A percentile compares a stretch with the other conserved stretches of the same genome.
phyloP scores from a whole-genome alignment of 2,797 vertebrate species.

The Dicrostonyx torquatus region DNA sequence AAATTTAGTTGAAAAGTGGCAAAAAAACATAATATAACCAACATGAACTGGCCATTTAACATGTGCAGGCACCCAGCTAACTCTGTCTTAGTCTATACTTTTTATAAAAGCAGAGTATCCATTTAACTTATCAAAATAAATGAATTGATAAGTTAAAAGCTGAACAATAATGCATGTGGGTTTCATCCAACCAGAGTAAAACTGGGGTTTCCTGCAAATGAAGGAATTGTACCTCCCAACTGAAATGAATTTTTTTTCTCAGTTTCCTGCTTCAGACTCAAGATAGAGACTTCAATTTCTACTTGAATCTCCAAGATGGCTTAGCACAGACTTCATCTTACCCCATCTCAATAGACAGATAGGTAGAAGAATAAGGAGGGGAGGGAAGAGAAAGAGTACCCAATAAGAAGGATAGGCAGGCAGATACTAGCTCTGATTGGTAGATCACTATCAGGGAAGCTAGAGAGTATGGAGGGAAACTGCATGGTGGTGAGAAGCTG shows the following conservation, averaged over 20 bases:
- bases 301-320: background rate
- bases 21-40: background rate
- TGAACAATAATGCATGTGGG: background rate
- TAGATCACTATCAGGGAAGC: background rate
- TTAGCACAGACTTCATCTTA: background rate
- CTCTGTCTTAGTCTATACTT: background rate
- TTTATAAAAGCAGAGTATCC: conserved; percentile 38
- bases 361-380: too few relatives aligned
- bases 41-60: background rate
- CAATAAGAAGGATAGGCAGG: background rate
- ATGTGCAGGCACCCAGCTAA: background rate
- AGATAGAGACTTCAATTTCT: background rate
- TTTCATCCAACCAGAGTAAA: background rate
- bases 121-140: conserved; percentile 13
- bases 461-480: too few relatives aligned
- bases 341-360: background rate
- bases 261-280: conserved; percentile 25
- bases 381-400: background rate
- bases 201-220: background rate
- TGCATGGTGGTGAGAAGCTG: background rate
- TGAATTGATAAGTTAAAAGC: background rate
- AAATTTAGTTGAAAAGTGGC: conserved; percentile 45
- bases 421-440: background rate
- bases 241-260: background rate
- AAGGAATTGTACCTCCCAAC: background rate